Evolutionary conservation across 2,113 vertebrate species (phyloP).

Genomic region (Cheirogaleus medius): DNA sequence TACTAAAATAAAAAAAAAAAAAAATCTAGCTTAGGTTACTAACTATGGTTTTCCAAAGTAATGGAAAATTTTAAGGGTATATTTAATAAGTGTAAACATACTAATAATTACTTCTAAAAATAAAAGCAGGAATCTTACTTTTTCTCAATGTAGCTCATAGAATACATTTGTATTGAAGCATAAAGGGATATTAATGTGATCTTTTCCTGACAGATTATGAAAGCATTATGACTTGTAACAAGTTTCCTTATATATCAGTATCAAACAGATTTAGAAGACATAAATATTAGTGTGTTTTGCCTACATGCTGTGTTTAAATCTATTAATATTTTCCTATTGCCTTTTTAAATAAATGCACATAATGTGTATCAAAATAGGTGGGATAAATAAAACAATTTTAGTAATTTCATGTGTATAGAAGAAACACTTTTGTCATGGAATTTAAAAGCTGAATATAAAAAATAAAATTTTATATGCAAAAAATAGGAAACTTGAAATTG

Average conservation of each 20-base stretch:
- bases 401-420: constrained; percentile 10
- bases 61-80: constrained; percentile 5
- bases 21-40: constrained; percentile 33
- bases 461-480: constrained; percentile 27
- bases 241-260: constrained; percentile 57
- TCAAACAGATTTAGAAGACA: constrained; percentile 40
- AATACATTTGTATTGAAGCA: neutral
- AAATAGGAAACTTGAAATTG: constrained; percentile 7
- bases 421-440: constrained; percentile 47
- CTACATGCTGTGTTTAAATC: constrained; percentile 52
- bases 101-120: constrained; percentile 45
- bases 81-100: constrained; percentile 40
- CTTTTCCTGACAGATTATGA: constrained; percentile 54
- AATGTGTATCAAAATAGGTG: constrained; percentile 49
- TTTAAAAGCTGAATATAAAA: constrained; percentile 45
- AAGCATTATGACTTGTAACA: constrained; percentile 65
- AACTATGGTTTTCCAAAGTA: constrained; percentile 40
- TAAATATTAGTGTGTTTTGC: constrained; percentile 48
- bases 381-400: constrained; percentile 44
- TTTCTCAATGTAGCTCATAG: neutral
- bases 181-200: neutral
- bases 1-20: constrained; percentile 10
- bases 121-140: neutral
- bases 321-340: constrained; percentile 60
- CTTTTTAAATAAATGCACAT: constrained; percentile 50